phyloP scores from a whole-genome alignment of 2,888 invertebrate genomes.

The Dynastes grantii region DNA sequence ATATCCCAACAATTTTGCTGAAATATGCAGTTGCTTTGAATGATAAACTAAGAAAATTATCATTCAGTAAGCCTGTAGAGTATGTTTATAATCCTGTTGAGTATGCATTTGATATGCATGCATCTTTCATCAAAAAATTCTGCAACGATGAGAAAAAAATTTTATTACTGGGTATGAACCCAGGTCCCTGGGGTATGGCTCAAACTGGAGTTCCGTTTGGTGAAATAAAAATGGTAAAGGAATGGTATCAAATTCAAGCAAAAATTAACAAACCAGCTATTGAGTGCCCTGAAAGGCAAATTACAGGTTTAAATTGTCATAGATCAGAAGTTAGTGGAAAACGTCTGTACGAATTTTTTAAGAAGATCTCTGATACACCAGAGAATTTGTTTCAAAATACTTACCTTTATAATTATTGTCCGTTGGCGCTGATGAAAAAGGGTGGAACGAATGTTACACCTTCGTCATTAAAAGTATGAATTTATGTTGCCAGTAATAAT shows the following conservation, averaged over 20 bases:
- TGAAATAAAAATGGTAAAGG: constrained; percentile 82
- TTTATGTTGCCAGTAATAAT: neutral
- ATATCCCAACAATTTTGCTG: constrained; percentile 59
- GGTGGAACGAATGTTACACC: constrained; percentile 91
- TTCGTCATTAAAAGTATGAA: constrained; percentile 81
- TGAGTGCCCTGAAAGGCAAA: constrained; percentile 80
- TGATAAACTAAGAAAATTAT: constrained; percentile 69
- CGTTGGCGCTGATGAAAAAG: constrained; percentile 85
- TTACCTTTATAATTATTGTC: constrained; percentile 93
- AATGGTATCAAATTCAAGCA: constrained; percentile 84
- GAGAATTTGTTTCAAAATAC: constrained; percentile 84
- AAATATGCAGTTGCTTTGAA: constrained; percentile 69
- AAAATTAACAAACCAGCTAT: constrained; percentile 78
- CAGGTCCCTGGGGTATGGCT: constrained; percentile 96
- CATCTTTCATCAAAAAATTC: constrained; percentile 82
- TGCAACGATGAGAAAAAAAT: constrained; percentile 78
- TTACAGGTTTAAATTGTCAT: constrained; percentile 83
- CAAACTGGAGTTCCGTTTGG: constrained; percentile 97
- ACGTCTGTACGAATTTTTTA: constrained; percentile 88
- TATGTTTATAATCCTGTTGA: constrained; percentile 85
- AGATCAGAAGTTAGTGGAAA: constrained; percentile 83
- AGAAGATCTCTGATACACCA: constrained; percentile 80
- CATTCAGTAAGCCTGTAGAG: constrained; percentile 73
- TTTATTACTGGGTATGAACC: constrained; percentile 94
- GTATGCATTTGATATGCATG: constrained; percentile 87